Conservation (phyloP, 2,888 invertebrate species). For the Latheticus oryzae region DNA sequence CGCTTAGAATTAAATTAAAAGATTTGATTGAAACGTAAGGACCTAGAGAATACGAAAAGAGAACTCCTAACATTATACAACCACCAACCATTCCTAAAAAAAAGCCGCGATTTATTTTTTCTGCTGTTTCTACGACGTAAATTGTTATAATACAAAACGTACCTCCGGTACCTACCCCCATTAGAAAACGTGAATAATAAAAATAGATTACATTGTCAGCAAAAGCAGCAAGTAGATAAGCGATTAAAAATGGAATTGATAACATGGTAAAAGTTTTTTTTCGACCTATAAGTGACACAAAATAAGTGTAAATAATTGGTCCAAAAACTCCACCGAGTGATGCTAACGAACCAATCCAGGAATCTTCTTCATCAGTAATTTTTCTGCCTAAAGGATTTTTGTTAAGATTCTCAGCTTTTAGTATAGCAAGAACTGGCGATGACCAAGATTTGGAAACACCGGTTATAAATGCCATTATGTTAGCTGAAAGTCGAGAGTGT, state of each 20-base stretch:
- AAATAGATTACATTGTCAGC: conserved; percentile 43
- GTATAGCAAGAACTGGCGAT: conserved; percentile 49
- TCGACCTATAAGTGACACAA: conserved; percentile 74
- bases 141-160: conserved; percentile 81
- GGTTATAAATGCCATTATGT: conserved; percentile 62
- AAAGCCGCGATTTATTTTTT: conserved; percentile 81
- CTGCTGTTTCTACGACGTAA: conserved; percentile 87
- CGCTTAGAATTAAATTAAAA: conserved; percentile 47
- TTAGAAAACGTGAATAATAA: conserved; percentile 70
- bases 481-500: too few species aligned
- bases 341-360: conserved; percentile 68
- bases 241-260: conserved; percentile 73
- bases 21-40: conserved; percentile 49
- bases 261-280: conserved; percentile 75
- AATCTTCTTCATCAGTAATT: conserved; percentile 61
- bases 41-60: conserved; percentile 64
- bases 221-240: conserved; percentile 47
- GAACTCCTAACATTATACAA: conserved; percentile 75
- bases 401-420: conserved; percentile 44
- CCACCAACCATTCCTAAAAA: conserved; percentile 77
- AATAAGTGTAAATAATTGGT: conserved; percentile 74
- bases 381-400: conserved; percentile 56
- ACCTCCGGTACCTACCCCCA: conserved; percentile 76
- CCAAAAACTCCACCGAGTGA: conserved; percentile 69
- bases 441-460: conserved; percentile 66